These are phyloP conservation scores for Nematostella vectensis DNA, from an alignment of 92 coral and sea anemone genomes.

Conservation along the genomic window DNA sequence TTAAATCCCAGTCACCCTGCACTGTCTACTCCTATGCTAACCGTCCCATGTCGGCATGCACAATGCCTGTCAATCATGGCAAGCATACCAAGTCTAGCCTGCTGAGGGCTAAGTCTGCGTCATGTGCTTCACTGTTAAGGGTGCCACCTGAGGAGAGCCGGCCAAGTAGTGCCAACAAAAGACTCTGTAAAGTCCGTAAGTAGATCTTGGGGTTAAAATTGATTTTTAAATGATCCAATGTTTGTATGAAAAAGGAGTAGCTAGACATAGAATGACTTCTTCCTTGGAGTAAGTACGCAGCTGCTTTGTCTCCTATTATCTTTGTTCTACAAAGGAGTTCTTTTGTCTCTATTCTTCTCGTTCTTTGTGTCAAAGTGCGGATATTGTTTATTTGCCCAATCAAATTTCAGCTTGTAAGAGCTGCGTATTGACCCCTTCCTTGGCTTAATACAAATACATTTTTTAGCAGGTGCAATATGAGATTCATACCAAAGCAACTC, in stretches of 20 bases:
- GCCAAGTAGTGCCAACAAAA: slow-evolving; percentile 46
- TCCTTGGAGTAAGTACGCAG: no score
- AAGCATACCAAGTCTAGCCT: slow-evolving; percentile 82
- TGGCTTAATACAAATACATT: no score
- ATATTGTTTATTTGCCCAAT: no score
- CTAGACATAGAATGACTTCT: no score
- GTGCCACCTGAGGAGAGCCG: slow-evolving; percentile 11
- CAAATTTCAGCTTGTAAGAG: not conserved
- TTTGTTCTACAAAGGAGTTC: no score
- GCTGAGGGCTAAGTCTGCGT: slow-evolving; percentile 22
- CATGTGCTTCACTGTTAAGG: slow-evolving; percentile 13
- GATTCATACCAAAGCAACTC: no score
- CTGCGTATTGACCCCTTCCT: not conserved
- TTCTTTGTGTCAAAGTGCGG: no score
- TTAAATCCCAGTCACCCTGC: slow-evolving; percentile 59
- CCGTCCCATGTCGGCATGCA: slow-evolving; percentile 68
- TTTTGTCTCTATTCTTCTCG: no score
- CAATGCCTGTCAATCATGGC: slow-evolving; percentile 58
- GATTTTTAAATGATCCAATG: not conserved
- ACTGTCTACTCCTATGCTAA: slow-evolving; percentile 81
- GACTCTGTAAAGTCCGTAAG: slow-evolving; percentile 70
- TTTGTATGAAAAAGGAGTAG: not conserved
- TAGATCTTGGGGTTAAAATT: slow-evolving; percentile 5
- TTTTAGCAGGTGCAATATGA: no score
- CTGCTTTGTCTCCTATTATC: no score